Conservation (phyloP, 1,140 invertebrate species). For the Whitmania pigra region DNA sequence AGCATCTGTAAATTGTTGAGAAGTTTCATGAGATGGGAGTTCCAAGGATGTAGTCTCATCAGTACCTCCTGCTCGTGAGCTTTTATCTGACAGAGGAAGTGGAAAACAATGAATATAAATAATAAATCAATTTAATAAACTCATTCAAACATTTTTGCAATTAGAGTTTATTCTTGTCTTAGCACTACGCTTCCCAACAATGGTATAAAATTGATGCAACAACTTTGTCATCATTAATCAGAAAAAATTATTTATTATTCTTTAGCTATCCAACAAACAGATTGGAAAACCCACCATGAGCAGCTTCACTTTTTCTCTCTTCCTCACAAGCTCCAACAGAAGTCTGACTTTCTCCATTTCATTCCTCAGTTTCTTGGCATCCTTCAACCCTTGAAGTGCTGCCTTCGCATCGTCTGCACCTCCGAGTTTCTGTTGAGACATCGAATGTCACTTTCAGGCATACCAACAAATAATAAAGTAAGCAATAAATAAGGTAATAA, state of each 20-base stretch:
- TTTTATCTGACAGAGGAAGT: slow-evolving; percentile 44
- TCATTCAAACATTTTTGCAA: slow-evolving; percentile 1
- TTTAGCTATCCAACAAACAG: too few relatives aligned
- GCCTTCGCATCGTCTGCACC: neutral
- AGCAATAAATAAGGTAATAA: too few relatives aligned
- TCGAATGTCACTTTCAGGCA: too few relatives aligned
- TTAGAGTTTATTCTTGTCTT: neutral
- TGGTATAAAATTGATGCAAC: neutral
- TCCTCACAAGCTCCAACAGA: slow-evolving; percentile 82
- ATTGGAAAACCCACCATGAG: slow-evolving; percentile 54
- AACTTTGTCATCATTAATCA: neutral
- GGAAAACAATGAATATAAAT: neutral
- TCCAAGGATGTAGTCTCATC: slow-evolving; percentile 58
- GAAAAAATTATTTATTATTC: too few relatives aligned
- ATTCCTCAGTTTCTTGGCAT: slow-evolving; percentile 84
- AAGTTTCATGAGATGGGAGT: slow-evolving; percentile 56
- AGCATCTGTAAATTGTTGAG: slow-evolving; percentile 62
- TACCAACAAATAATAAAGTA: too few relatives aligned
- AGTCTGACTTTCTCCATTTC: slow-evolving; percentile 83
- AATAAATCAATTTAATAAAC: neutral
- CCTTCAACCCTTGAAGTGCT: slow-evolving; percentile 53
- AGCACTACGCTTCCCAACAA: neutral
- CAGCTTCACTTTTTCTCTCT: slow-evolving; percentile 83
- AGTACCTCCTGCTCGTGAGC: slow-evolving; percentile 67
- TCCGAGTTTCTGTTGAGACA: neutral